Conservation (phyloP, 2,113 vertebrate genomes). For the Riparia riparia region DNA sequence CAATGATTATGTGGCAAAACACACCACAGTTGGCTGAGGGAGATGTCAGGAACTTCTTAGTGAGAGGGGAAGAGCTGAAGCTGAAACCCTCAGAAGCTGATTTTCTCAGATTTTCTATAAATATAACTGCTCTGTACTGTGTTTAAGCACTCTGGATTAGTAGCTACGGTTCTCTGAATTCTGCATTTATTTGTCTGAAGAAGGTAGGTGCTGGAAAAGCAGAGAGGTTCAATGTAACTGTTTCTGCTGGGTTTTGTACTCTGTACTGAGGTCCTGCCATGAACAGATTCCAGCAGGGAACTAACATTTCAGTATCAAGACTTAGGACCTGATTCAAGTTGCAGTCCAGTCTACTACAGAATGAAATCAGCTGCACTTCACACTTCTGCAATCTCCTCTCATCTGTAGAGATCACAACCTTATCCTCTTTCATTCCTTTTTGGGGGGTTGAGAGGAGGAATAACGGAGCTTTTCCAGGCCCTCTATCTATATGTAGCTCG, state of each 20-base stretch:
- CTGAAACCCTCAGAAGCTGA: not conserved
- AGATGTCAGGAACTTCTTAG: not conserved
- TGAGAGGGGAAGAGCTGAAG: not conserved
- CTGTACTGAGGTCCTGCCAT: slow-evolving; percentile 24
- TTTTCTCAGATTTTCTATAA: slow-evolving; percentile 42
- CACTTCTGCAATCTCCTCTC: slow-evolving; percentile 35
- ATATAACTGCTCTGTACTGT: not conserved
- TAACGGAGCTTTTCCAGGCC: not conserved
- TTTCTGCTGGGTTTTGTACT: slow-evolving; percentile 39
- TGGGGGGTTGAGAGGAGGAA: not conserved
- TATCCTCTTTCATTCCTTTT: slow-evolving; percentile 33
- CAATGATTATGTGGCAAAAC: not conserved
- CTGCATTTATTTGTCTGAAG: slow-evolving; percentile 41
- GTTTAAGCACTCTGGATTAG: slow-evolving; percentile 13
- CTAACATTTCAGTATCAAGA: slow-evolving; percentile 46
- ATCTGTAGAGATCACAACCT: slow-evolving; percentile 36
- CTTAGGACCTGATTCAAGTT: slow-evolving; percentile 51
- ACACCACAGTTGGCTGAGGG: not conserved
- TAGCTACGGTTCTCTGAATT: not conserved
- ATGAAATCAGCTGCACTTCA: slow-evolving; percentile 43
- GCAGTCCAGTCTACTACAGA: slow-evolving; percentile 43
- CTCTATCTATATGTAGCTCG: not conserved
- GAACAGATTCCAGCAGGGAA: slow-evolving; percentile 59
- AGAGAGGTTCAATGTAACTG: not conserved
- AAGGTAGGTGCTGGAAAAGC: not conserved